Evolutionary conservation across 2,113 vertebrate genomes (phyloP).

Genomic region (Bagarius yarrelli): DNA sequence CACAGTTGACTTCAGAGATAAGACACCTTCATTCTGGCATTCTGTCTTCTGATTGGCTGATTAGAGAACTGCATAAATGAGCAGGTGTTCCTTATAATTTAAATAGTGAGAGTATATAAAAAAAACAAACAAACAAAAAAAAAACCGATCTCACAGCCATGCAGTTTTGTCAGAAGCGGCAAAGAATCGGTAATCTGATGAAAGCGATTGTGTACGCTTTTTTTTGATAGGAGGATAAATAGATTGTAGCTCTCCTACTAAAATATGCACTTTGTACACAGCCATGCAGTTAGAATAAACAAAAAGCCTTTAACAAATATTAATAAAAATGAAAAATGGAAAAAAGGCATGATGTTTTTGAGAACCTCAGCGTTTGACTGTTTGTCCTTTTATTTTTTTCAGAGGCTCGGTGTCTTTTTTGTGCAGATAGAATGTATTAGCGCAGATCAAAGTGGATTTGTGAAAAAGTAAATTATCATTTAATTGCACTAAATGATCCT

Average conservation of each 20-base stretch:
- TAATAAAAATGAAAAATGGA: too few relatives aligned
- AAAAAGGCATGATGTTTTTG: too few relatives aligned
- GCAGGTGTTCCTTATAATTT: too few relatives aligned
- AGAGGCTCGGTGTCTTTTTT: slow-evolving; percentile 7
- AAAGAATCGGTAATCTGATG: slow-evolving; percentile 51
- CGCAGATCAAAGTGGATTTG: slow-evolving; percentile 66
- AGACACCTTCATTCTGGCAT: too few relatives aligned
- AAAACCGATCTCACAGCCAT: background rate
- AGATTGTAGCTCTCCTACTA: slow-evolving; percentile 32
- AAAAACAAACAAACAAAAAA: slow-evolving; percentile 2
- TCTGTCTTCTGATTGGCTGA: too few relatives aligned
- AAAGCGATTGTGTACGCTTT: slow-evolving; percentile 46
- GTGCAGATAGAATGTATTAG: slow-evolving; percentile 64
- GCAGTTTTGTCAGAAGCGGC: slow-evolving; percentile 13
- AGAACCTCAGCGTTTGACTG: slow-evolving; percentile 12
- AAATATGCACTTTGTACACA: background rate
- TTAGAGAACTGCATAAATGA: too few relatives aligned
- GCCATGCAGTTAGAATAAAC: too few relatives aligned
- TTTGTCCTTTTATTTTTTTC: slow-evolving; percentile 25
- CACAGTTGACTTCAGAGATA: too few relatives aligned
- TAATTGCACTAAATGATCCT: slow-evolving; percentile 73
- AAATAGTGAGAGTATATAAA: background rate
- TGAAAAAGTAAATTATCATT: slow-evolving; percentile 66
- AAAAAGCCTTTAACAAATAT: too few relatives aligned
- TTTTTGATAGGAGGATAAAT: slow-evolving; percentile 51